Evolutionary conservation across 2,113 vertebrate species (phyloP).

Genomic region (Otis tarda): DNA sequence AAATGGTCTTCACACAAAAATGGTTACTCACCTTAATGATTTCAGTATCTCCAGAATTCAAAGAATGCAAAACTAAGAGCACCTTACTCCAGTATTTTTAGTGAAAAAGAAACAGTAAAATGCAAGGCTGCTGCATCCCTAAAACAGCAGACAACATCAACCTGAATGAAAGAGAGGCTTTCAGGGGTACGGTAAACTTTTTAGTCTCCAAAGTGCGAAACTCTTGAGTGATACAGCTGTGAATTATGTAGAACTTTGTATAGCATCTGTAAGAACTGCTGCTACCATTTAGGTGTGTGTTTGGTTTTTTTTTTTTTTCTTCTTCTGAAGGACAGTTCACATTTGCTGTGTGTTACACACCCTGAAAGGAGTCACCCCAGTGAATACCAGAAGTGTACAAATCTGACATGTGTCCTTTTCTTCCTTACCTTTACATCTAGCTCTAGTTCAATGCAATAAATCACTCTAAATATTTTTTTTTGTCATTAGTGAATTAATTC

Average conservation of each 20-base stretch:
- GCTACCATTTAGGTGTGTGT: neutral
- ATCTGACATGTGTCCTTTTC: neutral
- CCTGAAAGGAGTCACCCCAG: neutral
- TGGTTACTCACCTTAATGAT: neutral
- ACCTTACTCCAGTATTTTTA: neutral
- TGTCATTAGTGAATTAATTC: neutral
- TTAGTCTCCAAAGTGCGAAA: neutral
- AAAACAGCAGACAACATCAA: neutral
- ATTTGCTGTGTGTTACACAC: neutral
- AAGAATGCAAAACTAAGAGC: neutral
- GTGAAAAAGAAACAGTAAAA: neutral
- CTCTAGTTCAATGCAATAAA: neutral
- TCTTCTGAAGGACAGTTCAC: neutral
- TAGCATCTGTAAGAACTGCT: neutral
- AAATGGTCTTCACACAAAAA: neutral
- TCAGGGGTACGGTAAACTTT: neutral
- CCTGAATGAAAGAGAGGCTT: neutral
- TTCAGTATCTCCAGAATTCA: neutral
- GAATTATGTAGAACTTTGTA: neutral
- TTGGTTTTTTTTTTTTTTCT: neutral
- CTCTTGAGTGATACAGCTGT: neutral
- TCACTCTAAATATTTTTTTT: neutral
- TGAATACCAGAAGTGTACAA: neutral
- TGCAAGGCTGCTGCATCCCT: neutral
- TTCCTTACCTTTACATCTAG: neutral